These are phyloP conservation scores for Aplocera efformata DNA, from an alignment of 2,888 invertebrate species.

Conservation along the genomic window DNA sequence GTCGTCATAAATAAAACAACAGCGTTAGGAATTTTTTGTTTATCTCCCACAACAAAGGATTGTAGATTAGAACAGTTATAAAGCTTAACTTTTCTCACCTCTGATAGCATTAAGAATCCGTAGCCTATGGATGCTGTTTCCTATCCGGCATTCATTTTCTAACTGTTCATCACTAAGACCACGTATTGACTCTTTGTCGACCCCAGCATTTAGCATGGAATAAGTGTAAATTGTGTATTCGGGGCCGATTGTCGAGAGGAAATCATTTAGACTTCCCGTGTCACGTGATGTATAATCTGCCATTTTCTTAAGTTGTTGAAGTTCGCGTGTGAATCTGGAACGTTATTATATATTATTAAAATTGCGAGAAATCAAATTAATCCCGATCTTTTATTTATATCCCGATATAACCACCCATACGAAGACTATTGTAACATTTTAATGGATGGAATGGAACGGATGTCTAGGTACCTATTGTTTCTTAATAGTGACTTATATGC, in stretches of 20 bases:
- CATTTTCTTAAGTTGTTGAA: conserved; percentile 95
- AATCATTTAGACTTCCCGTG: conserved; percentile 92
- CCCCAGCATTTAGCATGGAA: conserved; percentile 96
- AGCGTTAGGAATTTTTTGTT: conserved; percentile 10
- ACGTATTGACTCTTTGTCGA: conserved; percentile 93
- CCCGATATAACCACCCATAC: too few species aligned
- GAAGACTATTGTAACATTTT: too few species aligned
- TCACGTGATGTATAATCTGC: conserved; percentile 98
- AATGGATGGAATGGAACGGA: too few species aligned
- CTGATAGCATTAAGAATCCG: conserved; percentile 94
- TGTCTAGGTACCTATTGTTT: too few species aligned
- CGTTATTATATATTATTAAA: too few species aligned
- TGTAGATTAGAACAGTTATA: conserved; percentile 7
- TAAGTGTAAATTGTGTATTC: conserved; percentile 98
- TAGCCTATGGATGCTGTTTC: conserved; percentile 96
- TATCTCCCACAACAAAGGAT: conserved; percentile 13
- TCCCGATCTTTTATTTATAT: too few species aligned
- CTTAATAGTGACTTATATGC: too few species aligned
- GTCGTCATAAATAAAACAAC: conserved; percentile 22
- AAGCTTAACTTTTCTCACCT: conserved; percentile 56
- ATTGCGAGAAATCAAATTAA: conserved; percentile 3
- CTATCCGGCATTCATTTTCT: conserved; percentile 92
- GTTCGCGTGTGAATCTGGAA: conserved; percentile 92
- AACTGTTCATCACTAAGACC: conserved; percentile 95
- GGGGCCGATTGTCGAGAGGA: conserved; percentile 89